A percentile compares a stretch with the other conserved stretches of the same genome.
Conservation (phyloP, 2,113 vertebrate species). For the cattle (Bos taurus) region DNA sequence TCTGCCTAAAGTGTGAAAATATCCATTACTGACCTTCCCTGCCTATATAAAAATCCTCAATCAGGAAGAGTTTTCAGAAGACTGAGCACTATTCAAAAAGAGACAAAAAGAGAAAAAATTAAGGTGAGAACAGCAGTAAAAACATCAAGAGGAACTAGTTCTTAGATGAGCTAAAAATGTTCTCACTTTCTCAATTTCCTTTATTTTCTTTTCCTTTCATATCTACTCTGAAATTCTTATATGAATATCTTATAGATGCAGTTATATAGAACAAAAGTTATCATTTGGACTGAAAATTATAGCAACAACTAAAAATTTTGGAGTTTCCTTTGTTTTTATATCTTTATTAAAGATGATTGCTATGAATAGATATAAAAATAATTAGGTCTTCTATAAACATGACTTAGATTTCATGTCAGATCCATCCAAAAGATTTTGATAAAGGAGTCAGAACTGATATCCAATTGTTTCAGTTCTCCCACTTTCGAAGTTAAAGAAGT, state of each 20-base stretch:
- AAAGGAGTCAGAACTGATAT: not conserved
- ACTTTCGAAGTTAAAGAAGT: not conserved
- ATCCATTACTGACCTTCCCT: constrained; percentile 40
- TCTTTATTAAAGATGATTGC: not conserved
- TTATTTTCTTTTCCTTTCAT: not conserved
- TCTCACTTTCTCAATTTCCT: not conserved
- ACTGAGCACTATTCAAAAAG: not conserved
- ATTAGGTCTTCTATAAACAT: not conserved
- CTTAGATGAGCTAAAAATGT: not conserved
- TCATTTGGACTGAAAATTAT: not conserved
- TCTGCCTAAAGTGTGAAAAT: constrained; percentile 45
- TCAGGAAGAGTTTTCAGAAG: constrained; percentile 44
- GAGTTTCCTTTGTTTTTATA: not conserved
- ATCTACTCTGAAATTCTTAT: not conserved
- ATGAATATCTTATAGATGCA: not conserved
- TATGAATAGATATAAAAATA: not conserved
- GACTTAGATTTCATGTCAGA: not conserved
- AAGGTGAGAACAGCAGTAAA: not conserved
- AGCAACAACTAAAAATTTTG: not conserved
- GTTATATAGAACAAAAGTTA: not conserved
- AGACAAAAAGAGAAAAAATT: not conserved
- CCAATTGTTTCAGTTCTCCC: not conserved
- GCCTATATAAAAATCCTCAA: constrained; percentile 35
- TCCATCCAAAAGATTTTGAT: not conserved
- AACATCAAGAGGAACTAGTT: not conserved